Percentiles rank a stretch among this genome's conserved stretches.
These are phyloP conservation scores for Pseudochromis fuscus DNA, from an alignment of 2,797 vertebrate species.

Conservation along the genomic window DNA sequence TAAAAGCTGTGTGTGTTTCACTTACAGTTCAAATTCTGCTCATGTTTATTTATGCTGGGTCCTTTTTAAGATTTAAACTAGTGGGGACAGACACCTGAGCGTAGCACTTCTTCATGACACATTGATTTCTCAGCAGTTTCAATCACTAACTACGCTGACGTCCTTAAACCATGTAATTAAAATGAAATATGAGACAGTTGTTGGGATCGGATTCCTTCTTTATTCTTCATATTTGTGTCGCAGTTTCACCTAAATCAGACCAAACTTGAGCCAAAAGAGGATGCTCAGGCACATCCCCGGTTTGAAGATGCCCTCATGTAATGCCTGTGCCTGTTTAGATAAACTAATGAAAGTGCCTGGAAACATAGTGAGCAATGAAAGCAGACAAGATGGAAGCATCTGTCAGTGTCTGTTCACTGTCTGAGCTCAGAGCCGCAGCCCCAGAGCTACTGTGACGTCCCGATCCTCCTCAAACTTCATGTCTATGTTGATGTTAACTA, in stretches of 20 bases:
- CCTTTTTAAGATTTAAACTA: constrained; percentile 3
- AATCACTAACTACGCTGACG: constrained; percentile 1
- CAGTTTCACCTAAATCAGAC: constrained; percentile 8
- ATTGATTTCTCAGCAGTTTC: not conserved
- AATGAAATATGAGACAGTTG: constrained; percentile 5
- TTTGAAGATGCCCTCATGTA: constrained; percentile 68
- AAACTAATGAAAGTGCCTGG: constrained; percentile 77
- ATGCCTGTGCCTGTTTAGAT: constrained; percentile 69
- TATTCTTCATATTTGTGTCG: not conserved
- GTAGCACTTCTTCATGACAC: not conserved
- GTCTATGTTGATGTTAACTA: constrained; percentile 86
- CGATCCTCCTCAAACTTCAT: constrained; percentile 69
- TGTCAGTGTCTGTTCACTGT: constrained; percentile 83
- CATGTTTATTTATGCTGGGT: constrained; percentile 6
- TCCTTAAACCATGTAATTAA: constrained; percentile 17
- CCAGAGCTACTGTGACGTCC: constrained; percentile 73
- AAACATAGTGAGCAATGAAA: constrained; percentile 78
- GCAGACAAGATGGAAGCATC: constrained; percentile 85
- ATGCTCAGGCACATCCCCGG: constrained; percentile 25
- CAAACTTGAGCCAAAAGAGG: not conserved
- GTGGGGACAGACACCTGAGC: not conserved
- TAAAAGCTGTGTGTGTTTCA: not conserved
- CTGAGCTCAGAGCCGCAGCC: constrained; percentile 70
- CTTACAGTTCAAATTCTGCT: not conserved
- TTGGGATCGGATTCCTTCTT: not conserved